A percentile compares a stretch with the other conserved stretches of the same genome.
These are phyloP conservation scores for Gadopsis bispinosus DNA, from an alignment of 2,797 vertebrate species.

Conservation along the genomic window DNA sequence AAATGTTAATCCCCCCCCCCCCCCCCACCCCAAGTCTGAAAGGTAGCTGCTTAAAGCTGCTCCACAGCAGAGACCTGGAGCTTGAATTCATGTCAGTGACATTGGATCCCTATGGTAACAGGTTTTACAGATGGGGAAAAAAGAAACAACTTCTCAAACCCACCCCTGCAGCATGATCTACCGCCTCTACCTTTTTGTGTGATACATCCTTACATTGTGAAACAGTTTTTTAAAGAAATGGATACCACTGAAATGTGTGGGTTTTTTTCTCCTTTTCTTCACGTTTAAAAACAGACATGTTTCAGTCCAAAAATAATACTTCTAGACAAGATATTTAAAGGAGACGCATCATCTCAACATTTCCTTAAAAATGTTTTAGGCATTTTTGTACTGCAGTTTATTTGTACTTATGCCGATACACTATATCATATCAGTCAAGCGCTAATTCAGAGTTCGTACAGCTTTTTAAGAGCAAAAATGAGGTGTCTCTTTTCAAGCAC, in stretches of 20 bases:
- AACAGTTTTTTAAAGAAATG: background rate
- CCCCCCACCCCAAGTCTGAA: background rate
- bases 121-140: background rate
- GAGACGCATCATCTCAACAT: background rate
- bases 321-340: background rate
- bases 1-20: background rate
- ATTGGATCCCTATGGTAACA: background rate
- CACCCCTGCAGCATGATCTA: background rate
- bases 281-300: background rate
- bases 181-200: background rate
- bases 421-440: background rate
- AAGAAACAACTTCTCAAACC: background rate
- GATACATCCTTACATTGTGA: background rate
- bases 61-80: background rate
- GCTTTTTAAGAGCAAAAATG: no score
- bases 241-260: background rate
- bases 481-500: no score
- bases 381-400: background rate
- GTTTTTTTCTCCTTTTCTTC: no score
- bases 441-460: background rate
- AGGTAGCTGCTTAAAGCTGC: background rate
- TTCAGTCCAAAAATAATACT: background rate
- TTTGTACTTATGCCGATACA: background rate
- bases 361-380: background rate
- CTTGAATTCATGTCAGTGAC: slow-evolving; percentile 7